These are phyloP conservation scores for cattle (Bos taurus) DNA, from an alignment of 2,113 vertebrate species.

Conservation along the genomic window DNA sequence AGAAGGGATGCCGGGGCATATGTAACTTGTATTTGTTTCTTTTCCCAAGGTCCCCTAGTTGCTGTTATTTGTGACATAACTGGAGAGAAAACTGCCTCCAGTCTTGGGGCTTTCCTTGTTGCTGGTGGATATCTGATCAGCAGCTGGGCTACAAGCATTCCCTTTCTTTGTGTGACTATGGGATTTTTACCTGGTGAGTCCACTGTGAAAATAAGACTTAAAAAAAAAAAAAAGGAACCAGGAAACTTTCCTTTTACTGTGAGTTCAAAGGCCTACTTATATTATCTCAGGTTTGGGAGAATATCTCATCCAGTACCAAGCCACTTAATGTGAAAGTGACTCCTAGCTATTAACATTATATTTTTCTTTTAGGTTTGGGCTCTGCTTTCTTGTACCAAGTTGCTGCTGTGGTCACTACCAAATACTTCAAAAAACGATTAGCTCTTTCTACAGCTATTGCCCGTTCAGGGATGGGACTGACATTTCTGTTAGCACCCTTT, in stretches of 20 bases:
- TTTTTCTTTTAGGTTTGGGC: conserved; percentile 83
- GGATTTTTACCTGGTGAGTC: conserved; percentile 91
- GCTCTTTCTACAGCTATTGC: conserved; percentile 88
- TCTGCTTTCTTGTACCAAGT: conserved; percentile 91
- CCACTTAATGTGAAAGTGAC: neutral
- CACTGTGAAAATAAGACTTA: neutral
- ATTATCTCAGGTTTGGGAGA: neutral
- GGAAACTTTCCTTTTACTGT: neutral
- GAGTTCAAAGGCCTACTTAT: neutral
- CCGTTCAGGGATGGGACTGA: conserved; percentile 93
- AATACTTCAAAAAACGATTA: conserved; percentile 87
- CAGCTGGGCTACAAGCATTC: conserved; percentile 85
- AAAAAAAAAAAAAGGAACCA: neutral
- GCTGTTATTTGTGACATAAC: conserved; percentile 83
- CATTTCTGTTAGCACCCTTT: conserved; percentile 91
- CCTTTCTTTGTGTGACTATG: conserved; percentile 93
- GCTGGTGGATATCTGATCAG: conserved; percentile 88
- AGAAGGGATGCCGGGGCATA: neutral
- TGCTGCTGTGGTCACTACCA: conserved; percentile 85
- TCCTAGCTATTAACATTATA: neutral
- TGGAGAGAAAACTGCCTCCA: conserved; percentile 84
- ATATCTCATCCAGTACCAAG: neutral
- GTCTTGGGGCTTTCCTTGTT: conserved; percentile 85
- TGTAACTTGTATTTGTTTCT: neutral
- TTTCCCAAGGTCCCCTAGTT: conserved; percentile 85